Evolutionary conservation across 2,113 vertebrate genomes (phyloP).

Genomic region (Microtus richardsoni): DNA sequence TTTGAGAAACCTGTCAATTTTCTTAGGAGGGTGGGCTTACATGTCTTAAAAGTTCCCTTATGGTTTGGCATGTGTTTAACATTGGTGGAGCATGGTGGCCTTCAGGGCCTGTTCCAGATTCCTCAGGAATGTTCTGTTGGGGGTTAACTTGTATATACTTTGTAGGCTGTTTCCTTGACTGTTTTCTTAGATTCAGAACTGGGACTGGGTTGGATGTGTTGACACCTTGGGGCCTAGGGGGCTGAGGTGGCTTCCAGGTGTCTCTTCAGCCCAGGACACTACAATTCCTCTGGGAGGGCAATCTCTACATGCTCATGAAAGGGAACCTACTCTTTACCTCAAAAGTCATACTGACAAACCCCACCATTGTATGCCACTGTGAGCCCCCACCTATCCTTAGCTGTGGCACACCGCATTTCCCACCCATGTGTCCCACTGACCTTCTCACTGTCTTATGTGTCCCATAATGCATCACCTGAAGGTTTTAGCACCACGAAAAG

Average conservation of each 20-base stretch:
- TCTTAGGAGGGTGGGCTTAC: not conserved
- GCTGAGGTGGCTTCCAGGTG: too few species aligned
- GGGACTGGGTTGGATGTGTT: fast-evolving
- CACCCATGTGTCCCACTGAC: not conserved
- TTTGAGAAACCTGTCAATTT: not conserved
- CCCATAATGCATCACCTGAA: not conserved
- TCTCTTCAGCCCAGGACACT: too few species aligned
- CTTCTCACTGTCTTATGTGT: not conserved
- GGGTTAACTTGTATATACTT: fast-evolving
- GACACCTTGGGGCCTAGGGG: fast-evolving
- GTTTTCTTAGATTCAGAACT: not conserved
- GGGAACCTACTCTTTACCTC: not conserved
- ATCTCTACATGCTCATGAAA: fast-evolving
- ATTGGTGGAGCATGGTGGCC: too few species aligned
- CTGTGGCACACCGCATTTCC: too few species aligned
- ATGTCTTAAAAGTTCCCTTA: not conserved
- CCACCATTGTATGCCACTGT: not conserved
- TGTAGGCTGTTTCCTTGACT: fast-evolving
- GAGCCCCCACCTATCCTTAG: not conserved
- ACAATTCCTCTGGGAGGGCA: fast-evolving
- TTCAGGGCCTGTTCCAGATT: not conserved
- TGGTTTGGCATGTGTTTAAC: not conserved
- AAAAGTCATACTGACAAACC: not conserved
- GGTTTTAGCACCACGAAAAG: not conserved
- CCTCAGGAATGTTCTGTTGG: not conserved